A percentile compares a stretch with the other conserved stretches of the same genome.
These are phyloP conservation scores for Willisornis vidua DNA, from an alignment of 2,113 vertebrate genomes.

Conservation along the genomic window DNA sequence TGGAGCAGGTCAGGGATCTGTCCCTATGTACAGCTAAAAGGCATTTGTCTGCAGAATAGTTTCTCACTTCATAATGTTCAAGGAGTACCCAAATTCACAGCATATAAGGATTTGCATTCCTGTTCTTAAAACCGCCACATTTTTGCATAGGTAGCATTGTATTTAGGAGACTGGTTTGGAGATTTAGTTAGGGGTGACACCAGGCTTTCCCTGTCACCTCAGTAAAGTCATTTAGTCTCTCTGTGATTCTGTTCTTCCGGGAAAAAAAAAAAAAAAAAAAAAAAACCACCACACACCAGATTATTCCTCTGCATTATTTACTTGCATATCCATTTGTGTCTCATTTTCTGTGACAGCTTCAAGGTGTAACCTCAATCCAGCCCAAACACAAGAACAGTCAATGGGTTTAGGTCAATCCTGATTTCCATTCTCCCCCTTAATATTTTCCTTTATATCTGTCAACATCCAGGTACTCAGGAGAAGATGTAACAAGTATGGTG, in stretches of 20 bases:
- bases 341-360: neutral
- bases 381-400: neutral
- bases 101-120: neutral
- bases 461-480: neutral
- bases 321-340: neutral
- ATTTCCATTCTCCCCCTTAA: neutral
- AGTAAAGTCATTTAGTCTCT: neutral
- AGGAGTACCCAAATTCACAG: neutral
- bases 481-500: neutral
- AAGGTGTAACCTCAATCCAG: neutral
- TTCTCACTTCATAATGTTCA: neutral
- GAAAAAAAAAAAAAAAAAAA: neutral
- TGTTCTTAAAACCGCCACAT: neutral
- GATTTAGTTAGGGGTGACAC: neutral
- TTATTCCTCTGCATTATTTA: neutral
- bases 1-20: neutral
- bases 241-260: neutral
- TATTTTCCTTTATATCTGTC: neutral
- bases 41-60: neutral
- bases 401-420: neutral
- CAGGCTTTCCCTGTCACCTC: neutral
- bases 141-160: neutral
- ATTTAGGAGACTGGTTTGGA: neutral
- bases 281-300: neutral
- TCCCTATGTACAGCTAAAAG: fast-evolving